Evolutionary conservation across 1,140 invertebrate genomes (phyloP).

Genomic region (Aphelinus certus): DNA sequence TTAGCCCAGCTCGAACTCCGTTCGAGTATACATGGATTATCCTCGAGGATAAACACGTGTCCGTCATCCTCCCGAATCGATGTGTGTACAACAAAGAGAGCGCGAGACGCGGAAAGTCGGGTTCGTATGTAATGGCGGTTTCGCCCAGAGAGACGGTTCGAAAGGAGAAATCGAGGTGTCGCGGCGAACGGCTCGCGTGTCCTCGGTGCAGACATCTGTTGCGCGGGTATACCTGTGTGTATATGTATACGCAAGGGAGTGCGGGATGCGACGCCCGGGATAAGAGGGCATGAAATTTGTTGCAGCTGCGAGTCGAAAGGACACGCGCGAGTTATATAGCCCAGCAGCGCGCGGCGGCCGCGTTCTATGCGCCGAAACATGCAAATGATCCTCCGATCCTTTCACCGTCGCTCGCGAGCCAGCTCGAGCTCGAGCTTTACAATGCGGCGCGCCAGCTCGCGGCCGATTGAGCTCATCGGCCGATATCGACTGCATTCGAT

Average conservation of each 20-base stretch:
- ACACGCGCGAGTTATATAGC: neutral
- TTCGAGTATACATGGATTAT: too few species aligned
- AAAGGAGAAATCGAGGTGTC: too few species aligned
- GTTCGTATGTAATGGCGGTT: too few species aligned
- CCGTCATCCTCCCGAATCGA: too few species aligned
- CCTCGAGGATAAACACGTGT: too few species aligned
- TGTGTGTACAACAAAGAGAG: too few species aligned
- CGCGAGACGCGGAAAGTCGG: too few species aligned
- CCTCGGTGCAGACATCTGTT: too few species aligned
- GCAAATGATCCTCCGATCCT: slow-evolving; percentile 22
- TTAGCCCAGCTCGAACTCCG: too few species aligned
- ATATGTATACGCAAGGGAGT: neutral
- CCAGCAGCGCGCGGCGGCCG: neutral
- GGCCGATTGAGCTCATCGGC: slow-evolving; percentile 15
- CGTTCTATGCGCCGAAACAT: slow-evolving; percentile 4
- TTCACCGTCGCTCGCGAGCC: slow-evolving; percentile 22
- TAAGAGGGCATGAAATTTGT: neutral
- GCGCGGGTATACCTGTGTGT: neutral
- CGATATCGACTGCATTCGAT: too few species aligned
- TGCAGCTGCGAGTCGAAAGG: neutral
- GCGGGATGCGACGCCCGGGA: neutral
- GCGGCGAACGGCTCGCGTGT: too few species aligned
- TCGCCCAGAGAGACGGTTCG: too few species aligned
- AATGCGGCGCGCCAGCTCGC: neutral
- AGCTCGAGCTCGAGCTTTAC: neutral